Evolutionary conservation across 2,113 vertebrate species (phyloP).

Genomic region (Trochalopteron elliotii): DNA sequence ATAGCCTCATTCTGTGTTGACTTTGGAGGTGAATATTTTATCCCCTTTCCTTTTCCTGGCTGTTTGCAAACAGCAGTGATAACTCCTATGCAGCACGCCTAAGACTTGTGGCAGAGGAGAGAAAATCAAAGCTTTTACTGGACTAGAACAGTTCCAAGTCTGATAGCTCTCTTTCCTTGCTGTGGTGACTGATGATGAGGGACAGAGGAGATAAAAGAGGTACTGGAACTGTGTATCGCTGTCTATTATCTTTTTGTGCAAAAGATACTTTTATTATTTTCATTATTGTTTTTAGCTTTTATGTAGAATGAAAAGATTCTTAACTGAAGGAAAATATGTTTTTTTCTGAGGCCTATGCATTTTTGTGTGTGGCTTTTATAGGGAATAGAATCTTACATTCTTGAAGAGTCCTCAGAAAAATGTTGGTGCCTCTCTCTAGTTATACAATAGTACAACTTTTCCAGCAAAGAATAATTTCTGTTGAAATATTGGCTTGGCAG

Average conservation of each 20-base stretch:
- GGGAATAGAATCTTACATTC: not conserved
- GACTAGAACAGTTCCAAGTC: conserved; percentile 5
- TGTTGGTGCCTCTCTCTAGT: not conserved
- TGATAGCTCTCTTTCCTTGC: conserved; percentile 8
- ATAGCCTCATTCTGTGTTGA: not conserved
- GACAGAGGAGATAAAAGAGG: conserved; percentile 36
- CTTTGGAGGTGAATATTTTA: conserved; percentile 63
- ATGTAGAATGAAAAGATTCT: not conserved
- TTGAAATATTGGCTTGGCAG: not conserved
- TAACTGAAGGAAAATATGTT: not conserved
- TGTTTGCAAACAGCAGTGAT: conserved; percentile 7
- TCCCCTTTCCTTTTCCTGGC: conserved; percentile 22
- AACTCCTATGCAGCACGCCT: not conserved
- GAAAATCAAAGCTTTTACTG: conserved; percentile 21
- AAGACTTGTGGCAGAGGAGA: not conserved
- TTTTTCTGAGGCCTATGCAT: not conserved
- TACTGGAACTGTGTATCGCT: not conserved
- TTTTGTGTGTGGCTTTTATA: not conserved
- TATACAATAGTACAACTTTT: not conserved
- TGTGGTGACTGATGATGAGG: conserved; percentile 20
- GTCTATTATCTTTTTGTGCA: conserved; percentile 11
- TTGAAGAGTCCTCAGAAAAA: not conserved
- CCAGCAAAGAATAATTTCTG: not conserved
- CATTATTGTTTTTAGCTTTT: conserved; percentile 10
- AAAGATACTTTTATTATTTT: not conserved